Conservation (phyloP, 2,888 invertebrate species). For the Melipona beecheii region DNA sequence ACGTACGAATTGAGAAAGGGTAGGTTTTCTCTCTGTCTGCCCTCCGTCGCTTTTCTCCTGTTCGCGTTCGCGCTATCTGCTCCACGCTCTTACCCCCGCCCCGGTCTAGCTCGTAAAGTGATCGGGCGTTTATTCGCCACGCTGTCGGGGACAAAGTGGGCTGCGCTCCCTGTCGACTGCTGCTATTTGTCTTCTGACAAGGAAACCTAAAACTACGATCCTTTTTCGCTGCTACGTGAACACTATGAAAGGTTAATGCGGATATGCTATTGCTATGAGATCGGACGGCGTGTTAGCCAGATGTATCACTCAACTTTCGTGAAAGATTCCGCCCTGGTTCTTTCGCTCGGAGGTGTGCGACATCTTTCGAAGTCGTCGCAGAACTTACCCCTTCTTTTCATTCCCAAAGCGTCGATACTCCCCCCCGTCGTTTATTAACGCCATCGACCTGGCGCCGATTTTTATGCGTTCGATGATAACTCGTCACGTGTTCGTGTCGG, state of each 20-base stretch:
- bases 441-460: no score
- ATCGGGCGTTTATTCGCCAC: slow-evolving; percentile 78
- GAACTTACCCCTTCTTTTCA: not conserved
- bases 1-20: slow-evolving; percentile 74
- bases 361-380: not conserved
- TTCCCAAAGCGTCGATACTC: no score
- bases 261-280: slow-evolving; percentile 52
- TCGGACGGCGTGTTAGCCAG: slow-evolving; percentile 32
- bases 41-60: slow-evolving; percentile 41
- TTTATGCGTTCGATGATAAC: no score
- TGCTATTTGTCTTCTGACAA: slow-evolving; percentile 77
- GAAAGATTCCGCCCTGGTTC: slow-evolving; percentile 36
- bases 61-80: slow-evolving; percentile 60
- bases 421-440: no score
- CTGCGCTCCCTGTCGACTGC: slow-evolving; percentile 75
- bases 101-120: slow-evolving; percentile 72
- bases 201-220: slow-evolving; percentile 75
- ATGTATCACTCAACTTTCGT: slow-evolving; percentile 27
- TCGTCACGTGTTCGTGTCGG: no score
- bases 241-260: slow-evolving; percentile 72
- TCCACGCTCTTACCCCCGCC: slow-evolving; percentile 57
- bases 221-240: slow-evolving; percentile 69
- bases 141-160: slow-evolving; percentile 78
- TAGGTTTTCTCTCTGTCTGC: slow-evolving; percentile 57
- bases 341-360: not conserved